A percentile compares a stretch with the other conserved stretches of the same genome.
These are phyloP conservation scores for Micrastur ruficollis DNA, from an alignment of 2,797 vertebrate genomes.

Conservation along the genomic window DNA sequence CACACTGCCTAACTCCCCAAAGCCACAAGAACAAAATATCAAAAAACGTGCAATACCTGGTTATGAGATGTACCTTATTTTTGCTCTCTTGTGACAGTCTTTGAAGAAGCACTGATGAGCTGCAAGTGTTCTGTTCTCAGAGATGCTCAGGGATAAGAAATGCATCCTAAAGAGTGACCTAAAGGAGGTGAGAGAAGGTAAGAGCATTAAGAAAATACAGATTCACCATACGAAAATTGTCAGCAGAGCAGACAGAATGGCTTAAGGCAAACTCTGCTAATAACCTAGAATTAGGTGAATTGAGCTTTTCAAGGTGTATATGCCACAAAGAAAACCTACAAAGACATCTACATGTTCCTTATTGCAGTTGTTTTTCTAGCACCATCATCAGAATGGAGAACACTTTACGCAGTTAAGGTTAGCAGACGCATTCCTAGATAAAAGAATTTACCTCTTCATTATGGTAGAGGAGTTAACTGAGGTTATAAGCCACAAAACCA, in stretches of 20 bases:
- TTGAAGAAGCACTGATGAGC: background rate
- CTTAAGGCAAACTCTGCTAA: background rate
- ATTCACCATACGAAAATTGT: background rate
- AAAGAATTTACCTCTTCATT: background rate
- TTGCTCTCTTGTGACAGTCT: background rate
- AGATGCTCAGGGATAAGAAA: background rate
- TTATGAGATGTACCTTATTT: background rate
- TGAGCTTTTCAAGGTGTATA: background rate
- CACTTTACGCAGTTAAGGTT: background rate
- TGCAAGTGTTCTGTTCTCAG: background rate
- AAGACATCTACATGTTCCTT: background rate
- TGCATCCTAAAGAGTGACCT: background rate
- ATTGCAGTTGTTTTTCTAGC: background rate
- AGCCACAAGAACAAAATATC: background rate
- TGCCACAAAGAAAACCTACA: background rate
- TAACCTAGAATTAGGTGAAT: background rate
- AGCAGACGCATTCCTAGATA: conserved; percentile 22
- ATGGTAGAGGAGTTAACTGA: background rate
- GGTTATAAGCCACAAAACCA: conserved; percentile 32
- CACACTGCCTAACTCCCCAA: background rate
- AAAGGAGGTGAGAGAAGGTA: background rate
- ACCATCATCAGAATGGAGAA: background rate
- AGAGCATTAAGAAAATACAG: background rate
- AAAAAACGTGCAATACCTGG: background rate
- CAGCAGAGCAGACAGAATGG: background rate